A percentile compares a stretch with the other conserved stretches of the same genome.
phyloP scores from a whole-genome alignment of 2,888 invertebrate genomes.

The Tridacna gigas region DNA sequence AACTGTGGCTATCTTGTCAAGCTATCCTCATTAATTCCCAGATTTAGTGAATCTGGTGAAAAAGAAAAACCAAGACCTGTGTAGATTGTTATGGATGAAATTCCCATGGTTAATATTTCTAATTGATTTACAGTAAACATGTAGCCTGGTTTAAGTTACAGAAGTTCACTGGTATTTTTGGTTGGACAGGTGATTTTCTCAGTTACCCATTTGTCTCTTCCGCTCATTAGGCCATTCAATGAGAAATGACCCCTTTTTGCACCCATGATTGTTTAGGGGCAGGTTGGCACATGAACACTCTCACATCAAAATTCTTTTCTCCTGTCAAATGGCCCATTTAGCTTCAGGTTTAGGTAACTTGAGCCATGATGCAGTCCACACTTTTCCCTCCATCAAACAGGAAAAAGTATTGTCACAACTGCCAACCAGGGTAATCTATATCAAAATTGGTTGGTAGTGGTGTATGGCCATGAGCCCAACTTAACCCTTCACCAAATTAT shows the following conservation, averaged over 20 bases:
- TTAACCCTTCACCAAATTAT: not conserved
- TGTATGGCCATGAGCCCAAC: slow-evolving; percentile 24
- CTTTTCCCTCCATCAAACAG: not conserved
- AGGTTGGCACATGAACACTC: slow-evolving; percentile 55
- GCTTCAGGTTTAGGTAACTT: slow-evolving; percentile 24
- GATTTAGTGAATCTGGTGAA: not conserved
- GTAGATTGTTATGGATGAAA: slow-evolving; percentile 13
- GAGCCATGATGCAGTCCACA: slow-evolving; percentile 3
- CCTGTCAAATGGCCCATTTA: slow-evolving; percentile 55
- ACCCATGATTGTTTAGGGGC: slow-evolving; percentile 40
- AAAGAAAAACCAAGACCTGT: slow-evolving; percentile 17
- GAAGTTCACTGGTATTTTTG: slow-evolving; percentile 12
- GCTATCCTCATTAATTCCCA: not conserved
- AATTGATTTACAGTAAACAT: slow-evolving; percentile 27
- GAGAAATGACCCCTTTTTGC: slow-evolving; percentile 47
- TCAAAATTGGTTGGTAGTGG: slow-evolving; percentile 22
- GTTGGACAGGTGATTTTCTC: slow-evolving; percentile 31
- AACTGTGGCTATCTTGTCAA: no score
- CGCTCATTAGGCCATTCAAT: slow-evolving; percentile 21
- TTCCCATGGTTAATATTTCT: slow-evolving; percentile 24
- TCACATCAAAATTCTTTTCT: slow-evolving; percentile 40
- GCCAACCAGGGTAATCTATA: slow-evolving; percentile 23
- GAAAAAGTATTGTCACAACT: slow-evolving; percentile 2
- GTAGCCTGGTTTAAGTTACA: slow-evolving; percentile 10
- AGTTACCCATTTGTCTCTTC: slow-evolving; percentile 12